Evolutionary conservation across 2,113 vertebrate species (phyloP), one percentile per base, ranked within the genome.

Genomic region (Menidia beryllina): DNA sequence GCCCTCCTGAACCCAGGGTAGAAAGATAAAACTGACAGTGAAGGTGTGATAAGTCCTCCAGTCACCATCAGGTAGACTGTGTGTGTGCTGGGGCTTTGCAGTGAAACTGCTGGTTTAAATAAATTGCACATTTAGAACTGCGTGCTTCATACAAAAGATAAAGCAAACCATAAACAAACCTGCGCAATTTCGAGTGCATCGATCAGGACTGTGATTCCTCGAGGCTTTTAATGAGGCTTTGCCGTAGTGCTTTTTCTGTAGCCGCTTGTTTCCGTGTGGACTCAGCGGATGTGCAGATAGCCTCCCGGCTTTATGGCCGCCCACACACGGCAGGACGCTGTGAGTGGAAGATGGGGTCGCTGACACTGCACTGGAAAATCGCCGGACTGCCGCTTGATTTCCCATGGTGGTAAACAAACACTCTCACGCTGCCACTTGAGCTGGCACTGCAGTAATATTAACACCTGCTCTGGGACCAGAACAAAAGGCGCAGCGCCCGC

Each of bases 351-450:
- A 73, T 72, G 70, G 43, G 66, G 69, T 62, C 63, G 85, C 90
- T 91, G 85, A 90, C 81, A 43, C 70, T 48, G 87, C 81, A 82
- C 72, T 86, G 67, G 64, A 86, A 79, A 79, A 79, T 68, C 5
- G 21, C 75, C 43, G 21, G 72, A 52, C 81, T 75, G 88, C 72
- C 62, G 4, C 72, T 87, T 88, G 79, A 89, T 92, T 91, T 91
- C 90, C 88, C 91, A 26, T 39, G 84, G 83, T 77, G 71, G 75
- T 86, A 91, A 91, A 91, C 88, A 87, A 81, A 85, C 86, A 49
- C 75, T 49, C 58, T 30, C 54, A 53, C 53, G 58, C 47, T 82
- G 85, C 78, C 64, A 71, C 60, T 72, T 19, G 51, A 69, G 86
- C 82, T 69, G 85, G 63, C 73, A 54, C 77, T 86, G 87, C 86